Conservation (phyloP, 2,888 invertebrate genomes). For the Mystacides longicornis region DNA sequence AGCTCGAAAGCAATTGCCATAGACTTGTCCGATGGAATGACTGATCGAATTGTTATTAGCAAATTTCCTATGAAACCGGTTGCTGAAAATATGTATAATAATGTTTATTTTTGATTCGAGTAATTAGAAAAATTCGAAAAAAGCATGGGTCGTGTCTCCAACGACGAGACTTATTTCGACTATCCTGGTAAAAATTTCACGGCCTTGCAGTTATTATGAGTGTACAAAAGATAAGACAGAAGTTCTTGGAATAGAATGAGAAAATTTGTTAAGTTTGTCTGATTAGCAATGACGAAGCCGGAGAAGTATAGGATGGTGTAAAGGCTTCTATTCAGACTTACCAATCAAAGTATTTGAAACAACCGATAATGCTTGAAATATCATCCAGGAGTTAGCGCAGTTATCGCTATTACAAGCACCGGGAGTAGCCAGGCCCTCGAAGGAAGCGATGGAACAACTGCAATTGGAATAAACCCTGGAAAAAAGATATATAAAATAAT, state of each 20-base stretch:
- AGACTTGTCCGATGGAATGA: conserved; percentile 54
- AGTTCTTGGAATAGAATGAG: no score
- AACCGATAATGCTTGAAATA: conserved; percentile 42
- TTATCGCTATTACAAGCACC: conserved; percentile 47
- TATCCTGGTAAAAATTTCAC: no score
- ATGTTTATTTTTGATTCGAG: no score
- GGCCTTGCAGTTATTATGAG: no score
- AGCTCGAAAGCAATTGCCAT: conserved; percentile 52
- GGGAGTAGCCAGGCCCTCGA: conserved; percentile 36
- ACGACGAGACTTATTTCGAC: no score
- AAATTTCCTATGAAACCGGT: conserved; percentile 41
- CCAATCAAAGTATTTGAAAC: conserved; percentile 35
- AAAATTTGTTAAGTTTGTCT: no score
- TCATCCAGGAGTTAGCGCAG: conserved; percentile 45
- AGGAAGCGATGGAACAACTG: conserved; percentile 36
- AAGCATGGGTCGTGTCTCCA: no score
- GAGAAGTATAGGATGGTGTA: no score
- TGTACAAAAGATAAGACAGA: no score
- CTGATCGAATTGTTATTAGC: conserved; percentile 48
- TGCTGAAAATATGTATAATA: conserved; percentile 29
- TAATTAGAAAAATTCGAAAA: no score
- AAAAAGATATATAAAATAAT: not conserved
- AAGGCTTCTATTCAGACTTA: no score
- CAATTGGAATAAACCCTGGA: conserved; percentile 45
- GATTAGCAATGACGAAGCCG: no score